Evolutionary conservation across 1,140 invertebrate genomes (phyloP).

Genomic region (Stratiolaelaps scimitus): DNA sequence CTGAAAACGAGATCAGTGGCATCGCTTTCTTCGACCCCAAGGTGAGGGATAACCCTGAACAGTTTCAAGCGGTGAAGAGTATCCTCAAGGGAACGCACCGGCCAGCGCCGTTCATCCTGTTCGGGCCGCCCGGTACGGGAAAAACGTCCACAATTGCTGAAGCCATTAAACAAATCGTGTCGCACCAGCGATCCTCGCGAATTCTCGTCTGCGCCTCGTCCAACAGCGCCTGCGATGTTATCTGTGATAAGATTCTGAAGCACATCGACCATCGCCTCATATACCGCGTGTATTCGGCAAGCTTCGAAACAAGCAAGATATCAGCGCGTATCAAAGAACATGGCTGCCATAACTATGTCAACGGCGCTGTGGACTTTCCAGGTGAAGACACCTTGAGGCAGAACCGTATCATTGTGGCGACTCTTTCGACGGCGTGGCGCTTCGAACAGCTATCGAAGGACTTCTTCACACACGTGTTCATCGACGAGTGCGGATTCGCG

Average conservation of each 20-base stretch:
- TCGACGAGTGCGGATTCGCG: slow-evolving; percentile 79
- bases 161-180: slow-evolving; percentile 59
- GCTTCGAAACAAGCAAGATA: too few species aligned
- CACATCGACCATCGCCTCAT: not conserved
- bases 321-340: not conserved
- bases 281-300: too few species aligned
- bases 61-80: slow-evolving; percentile 53
- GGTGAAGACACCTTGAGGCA: not conserved
- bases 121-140: slow-evolving; percentile 90
- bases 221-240: slow-evolving; percentile 71
- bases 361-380: not conserved
- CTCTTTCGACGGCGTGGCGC: slow-evolving; percentile 32
- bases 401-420: not conserved
- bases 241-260: slow-evolving; percentile 41
- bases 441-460: slow-evolving; percentile 55
- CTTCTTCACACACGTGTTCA: slow-evolving; percentile 72
- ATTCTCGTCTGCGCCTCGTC: slow-evolving; percentile 72
- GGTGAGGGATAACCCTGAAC: slow-evolving; percentile 33
- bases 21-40: not conserved
- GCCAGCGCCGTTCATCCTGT: slow-evolving; percentile 74
- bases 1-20: too few species aligned
- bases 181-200: slow-evolving; percentile 39
- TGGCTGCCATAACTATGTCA: not conserved
- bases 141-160: slow-evolving; percentile 85
- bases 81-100: slow-evolving; percentile 52